Conservation (phyloP, 1,140 invertebrate genomes). For the Cylas formicarius region DNA sequence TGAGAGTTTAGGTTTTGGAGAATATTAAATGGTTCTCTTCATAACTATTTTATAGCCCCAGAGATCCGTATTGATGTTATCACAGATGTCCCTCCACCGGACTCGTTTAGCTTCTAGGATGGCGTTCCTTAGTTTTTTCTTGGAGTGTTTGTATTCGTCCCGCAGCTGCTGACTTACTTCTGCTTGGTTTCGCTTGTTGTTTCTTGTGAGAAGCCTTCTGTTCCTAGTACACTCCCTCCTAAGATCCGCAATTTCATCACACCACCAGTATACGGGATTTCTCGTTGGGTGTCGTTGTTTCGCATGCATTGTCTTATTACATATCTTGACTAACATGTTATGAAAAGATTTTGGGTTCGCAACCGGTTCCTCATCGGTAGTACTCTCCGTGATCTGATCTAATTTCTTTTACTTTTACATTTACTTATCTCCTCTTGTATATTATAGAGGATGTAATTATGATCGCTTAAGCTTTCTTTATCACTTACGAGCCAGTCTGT, state of each 20-base stretch:
- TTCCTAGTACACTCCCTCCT: not conserved
- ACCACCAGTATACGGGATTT: conserved; percentile 6
- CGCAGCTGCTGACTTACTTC: conserved; percentile 2
- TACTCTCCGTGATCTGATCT: no score
- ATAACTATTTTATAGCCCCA: conserved; percentile 29
- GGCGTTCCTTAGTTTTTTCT: conserved; percentile 11
- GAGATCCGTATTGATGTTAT: conserved; percentile 24
- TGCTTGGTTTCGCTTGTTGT: not conserved
- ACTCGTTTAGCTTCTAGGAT: conserved; percentile 17
- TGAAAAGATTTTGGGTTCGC: no score
- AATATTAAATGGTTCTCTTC: conserved; percentile 10
- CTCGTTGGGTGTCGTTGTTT: not conserved
- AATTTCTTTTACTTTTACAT: no score
- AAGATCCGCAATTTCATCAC: not conserved
- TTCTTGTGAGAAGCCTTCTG: not conserved
- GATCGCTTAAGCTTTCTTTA: not conserved
- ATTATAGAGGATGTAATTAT: conserved; percentile 5
- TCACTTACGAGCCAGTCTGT: not conserved
- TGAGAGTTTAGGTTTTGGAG: conserved; percentile 2
- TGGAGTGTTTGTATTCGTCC: conserved; percentile 8
- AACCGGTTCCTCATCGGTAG: no score
- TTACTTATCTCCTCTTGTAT: no score
- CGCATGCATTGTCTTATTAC: no score
- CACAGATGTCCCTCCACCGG: conserved; percentile 16
- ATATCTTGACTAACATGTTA: no score